Conservation (phyloP, 1,140 invertebrate species). For the Lethrus apterus region DNA sequence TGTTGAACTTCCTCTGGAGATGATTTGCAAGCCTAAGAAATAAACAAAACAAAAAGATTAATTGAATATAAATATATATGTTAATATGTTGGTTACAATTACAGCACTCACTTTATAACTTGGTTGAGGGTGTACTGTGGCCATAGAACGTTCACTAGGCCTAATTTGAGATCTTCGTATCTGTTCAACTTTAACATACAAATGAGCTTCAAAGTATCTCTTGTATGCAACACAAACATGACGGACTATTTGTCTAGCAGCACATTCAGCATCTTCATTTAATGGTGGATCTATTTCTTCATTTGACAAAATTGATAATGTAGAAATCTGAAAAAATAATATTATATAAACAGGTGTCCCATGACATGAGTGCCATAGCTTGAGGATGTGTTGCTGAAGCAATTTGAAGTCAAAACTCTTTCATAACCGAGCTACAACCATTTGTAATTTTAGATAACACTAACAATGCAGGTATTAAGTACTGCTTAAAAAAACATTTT, state of each 20-base stretch:
- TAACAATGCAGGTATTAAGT: too few relatives aligned
- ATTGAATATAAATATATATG: too few relatives aligned
- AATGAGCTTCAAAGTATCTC: conserved; percentile 87
- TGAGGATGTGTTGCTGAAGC: too few relatives aligned
- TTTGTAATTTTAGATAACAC: too few relatives aligned
- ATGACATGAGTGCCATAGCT: too few relatives aligned
- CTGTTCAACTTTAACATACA: conserved; percentile 76
- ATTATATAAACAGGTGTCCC: conserved; percentile 14
- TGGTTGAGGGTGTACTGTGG: conserved; percentile 43
- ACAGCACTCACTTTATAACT: conserved; percentile 52
- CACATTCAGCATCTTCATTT: conserved; percentile 87
- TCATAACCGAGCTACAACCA: too few relatives aligned
- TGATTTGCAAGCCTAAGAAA: conserved; percentile 57
- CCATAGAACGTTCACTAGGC: conserved; percentile 38
- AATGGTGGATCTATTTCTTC: conserved; percentile 53
- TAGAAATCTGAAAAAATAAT: conserved; percentile 60
- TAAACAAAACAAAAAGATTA: not conserved
- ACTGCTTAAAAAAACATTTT: too few relatives aligned
- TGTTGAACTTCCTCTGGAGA: conserved; percentile 72
- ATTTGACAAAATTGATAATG: conserved; percentile 67
- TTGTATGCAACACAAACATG: conserved; percentile 88
- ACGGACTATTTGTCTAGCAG: conserved; percentile 86
- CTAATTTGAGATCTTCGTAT: conserved; percentile 47
- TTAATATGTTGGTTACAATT: too few relatives aligned
- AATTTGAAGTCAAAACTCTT: too few relatives aligned